Evolutionary conservation across 2,797 vertebrate species (phyloP).

Genomic region (Tadarida brasiliensis): DNA sequence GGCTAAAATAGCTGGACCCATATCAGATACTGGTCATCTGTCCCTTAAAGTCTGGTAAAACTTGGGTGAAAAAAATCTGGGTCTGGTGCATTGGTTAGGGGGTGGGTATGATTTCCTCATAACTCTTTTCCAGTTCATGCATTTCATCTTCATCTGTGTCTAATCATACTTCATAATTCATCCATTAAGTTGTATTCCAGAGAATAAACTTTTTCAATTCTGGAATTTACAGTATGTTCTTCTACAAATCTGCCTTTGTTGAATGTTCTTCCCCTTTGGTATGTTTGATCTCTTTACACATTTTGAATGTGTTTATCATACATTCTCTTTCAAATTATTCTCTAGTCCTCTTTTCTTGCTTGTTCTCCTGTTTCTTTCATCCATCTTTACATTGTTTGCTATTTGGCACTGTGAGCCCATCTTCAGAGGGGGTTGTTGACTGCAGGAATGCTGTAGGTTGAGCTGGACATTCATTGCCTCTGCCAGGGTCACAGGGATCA

Average conservation of each 20-base stretch:
- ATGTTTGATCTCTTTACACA: not conserved
- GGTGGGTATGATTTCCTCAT: not conserved
- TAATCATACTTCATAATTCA: not conserved
- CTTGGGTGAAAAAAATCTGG: not conserved
- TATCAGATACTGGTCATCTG: not conserved
- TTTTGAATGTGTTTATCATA: conserved; percentile 37
- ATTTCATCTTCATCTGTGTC: conserved; percentile 16
- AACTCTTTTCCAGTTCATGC: not conserved
- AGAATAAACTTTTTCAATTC: not conserved
- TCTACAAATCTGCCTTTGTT: not conserved
- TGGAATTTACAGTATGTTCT: not conserved
- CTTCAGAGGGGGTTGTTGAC: not conserved
- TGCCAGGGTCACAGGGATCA: not conserved
- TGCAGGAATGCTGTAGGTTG: not conserved
- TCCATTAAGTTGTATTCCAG: not conserved
- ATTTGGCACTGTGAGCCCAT: not conserved
- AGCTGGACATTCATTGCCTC: not conserved
- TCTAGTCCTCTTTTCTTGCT: not conserved
- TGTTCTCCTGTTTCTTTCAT: not conserved
- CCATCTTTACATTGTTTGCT: not conserved
- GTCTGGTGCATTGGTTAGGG: not conserved
- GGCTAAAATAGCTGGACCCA: not conserved
- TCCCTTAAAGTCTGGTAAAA: not conserved
- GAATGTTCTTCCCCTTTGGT: not conserved
- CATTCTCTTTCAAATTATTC: not conserved